Evolutionary conservation across 2,888 invertebrate genomes (phyloP), one percentile per base, ranked within the genome.

Genomic region (Drosophila demipolita): DNA sequence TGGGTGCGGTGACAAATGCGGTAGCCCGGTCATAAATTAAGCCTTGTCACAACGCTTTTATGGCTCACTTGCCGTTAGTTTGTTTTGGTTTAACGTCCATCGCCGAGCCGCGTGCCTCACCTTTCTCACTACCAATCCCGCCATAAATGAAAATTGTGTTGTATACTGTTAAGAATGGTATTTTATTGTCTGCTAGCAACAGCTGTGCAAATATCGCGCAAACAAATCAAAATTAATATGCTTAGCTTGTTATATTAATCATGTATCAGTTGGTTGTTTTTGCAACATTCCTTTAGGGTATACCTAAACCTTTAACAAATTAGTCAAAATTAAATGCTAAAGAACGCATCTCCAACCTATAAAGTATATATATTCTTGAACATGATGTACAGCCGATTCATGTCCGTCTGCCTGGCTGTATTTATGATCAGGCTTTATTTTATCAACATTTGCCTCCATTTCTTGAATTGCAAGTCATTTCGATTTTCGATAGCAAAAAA

Each of bases 1-100:
- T 35, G 11, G 55, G 55, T 38, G 29, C 9, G 17, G 29, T 38
- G n/a, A 12, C 32, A 26, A n/a, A 40, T 42, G 45, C 40, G 58
- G 45, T 50, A 64, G 75, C 49, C 20, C 66, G 80, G 73, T 75
- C 86, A 88, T 84, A 84, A 88, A 84, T 84, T 80, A 84, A 71
- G 63, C 53, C 69, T 63, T 80, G 88, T 83, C 87, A 71, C 66
- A 68, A 65, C 58, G 58, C 61, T 69, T 82, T 73, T 84, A 88
- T 88, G 82, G 67, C 68, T 53, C 52, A 61, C 70, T 71, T 69
- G 71, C 67, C 53, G 82, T 81, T 72, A 61, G 82, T 75, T 81
- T 80, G 75, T 75, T 80, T 80, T 82, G 78, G 75, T 75, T 82
- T 80, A 72, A 68, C 57, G 58, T 68, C 55, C 49, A 26, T 23